Base-by-base conservation (phyloP, 2,888 invertebrate species). In the Sesia bembeciformis region DNA sequence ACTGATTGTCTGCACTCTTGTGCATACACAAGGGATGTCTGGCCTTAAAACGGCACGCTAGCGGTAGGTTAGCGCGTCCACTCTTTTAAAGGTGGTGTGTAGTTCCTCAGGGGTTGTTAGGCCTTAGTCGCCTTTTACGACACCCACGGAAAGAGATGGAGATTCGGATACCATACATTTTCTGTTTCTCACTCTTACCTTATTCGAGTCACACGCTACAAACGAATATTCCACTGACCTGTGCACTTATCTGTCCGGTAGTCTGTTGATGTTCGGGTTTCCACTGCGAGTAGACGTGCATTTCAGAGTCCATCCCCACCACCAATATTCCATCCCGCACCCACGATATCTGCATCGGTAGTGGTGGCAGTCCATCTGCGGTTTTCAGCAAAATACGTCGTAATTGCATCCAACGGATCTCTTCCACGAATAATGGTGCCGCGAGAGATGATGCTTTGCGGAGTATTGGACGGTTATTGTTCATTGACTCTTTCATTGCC, bases 251-350 rank as follows among this genome's bases (percentile, higher is more conserved):
- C 8, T 70, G 66, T 50, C 85, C 84, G 4, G 74, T 55, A 3
- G 72, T 57, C 52, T 79, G 81, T 3, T 74, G 80, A 57, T 84
- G 74, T 59, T 94, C 93, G 0, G 96, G 95, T 70, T 96, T 96
- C 99, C 99, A 99, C 73, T 99, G 99, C 0, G 98, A 98, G 77
- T 98, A 99, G 0, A 99, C 98, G 72, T 99, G 98, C 98, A 99
- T 98, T 80, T 99, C 99, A 3, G 98, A 98, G 77, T 99, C 98
- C 98, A 99, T 98, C 3, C 99, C 99, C 1, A 99, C 98, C 0
- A 99, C 97, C 1, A 99, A 87, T 62, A 99, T 97, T 0, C 99
- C 99, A 73, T 99, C 99, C 39, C 99, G 92, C 0, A 99, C 98
- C 99, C 99, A 99, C 3, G 98, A 98, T 67, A 99, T 96, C 78